Evolutionary conservation across 1,140 invertebrate species (phyloP).

Genomic region (Charaxes varanes): DNA sequence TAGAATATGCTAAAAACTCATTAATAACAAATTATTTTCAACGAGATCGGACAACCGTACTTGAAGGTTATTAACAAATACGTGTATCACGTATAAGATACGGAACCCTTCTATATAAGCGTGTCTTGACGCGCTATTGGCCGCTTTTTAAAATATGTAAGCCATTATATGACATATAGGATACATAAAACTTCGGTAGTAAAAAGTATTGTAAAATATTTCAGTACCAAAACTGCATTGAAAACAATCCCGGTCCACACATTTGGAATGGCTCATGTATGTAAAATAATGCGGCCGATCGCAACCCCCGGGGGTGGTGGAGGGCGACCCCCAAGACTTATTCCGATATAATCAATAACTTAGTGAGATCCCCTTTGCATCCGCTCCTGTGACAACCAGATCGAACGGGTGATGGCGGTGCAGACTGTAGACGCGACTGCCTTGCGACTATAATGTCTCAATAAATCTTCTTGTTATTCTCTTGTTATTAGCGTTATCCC

Average conservation of each 20-base stretch:
- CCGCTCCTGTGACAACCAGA: constrained; percentile 67
- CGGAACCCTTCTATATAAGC: no score
- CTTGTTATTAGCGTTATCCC: no score
- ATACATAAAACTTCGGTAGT: constrained; percentile 1
- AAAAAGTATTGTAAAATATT: no score
- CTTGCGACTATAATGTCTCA: not conserved
- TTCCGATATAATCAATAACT: constrained; percentile 74
- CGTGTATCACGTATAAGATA: no score
- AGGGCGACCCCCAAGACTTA: constrained; percentile 55
- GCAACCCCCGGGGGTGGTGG: constrained; percentile 34
- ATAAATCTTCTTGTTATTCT: no score
- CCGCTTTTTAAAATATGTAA: no score
- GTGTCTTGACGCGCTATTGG: no score
- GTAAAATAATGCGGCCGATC: constrained; percentile 72
- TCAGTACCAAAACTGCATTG: constrained; percentile 16
- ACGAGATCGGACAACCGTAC: no score
- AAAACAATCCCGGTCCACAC: constrained; percentile 25
- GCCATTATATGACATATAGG: no score
- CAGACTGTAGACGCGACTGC: constrained; percentile 14
- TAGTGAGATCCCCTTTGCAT: constrained; percentile 73
- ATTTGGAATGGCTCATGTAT: constrained; percentile 66
- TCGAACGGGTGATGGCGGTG: constrained; percentile 36
- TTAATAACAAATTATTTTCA: no score
- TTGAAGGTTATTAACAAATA: no score
- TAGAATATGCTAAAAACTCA: no score